Base-by-base conservation (phyloP, 2,888 invertebrate species). In the Calephelis perditalis region DNA sequence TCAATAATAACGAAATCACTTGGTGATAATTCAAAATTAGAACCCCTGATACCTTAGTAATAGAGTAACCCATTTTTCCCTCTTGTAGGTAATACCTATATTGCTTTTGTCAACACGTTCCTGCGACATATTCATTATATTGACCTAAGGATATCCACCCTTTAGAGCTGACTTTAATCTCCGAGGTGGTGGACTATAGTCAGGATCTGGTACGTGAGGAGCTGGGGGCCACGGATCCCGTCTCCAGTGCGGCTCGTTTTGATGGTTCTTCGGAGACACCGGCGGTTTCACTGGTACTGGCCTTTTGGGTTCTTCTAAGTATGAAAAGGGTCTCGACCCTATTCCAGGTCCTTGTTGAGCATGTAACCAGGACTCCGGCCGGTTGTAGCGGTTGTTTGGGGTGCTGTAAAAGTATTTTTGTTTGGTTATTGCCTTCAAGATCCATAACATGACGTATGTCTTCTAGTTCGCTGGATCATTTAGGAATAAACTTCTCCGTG, bases 81-180 rank as follows among this genome's bases (percentile, higher is more conserved):
- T 40, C 8, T 40, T 40, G 26, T 26, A 26, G 26, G 26, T 26
- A 26, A 4, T 26, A 26, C 6, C 7, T 40, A 8, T 40, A 7
- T 40, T 6, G 40, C 5, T 40, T 49, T 26, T 26, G 43, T 11
- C 9, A 47, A 62, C 5, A 35, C 61, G 43, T 40, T 52, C 35
- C 10, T 6, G 40, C 2, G 40, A 40, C 40, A 40, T 40, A 8
- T 40, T 40, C 40, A 40, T 5, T 8, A 40, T 6, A 40, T 40
- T 40, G 0, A 9, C 5, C 37, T 54, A 63, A 4, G 58, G 60
- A 60, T 80, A 82, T 9, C 72, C 76, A 9, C 83, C 72, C 65
- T 87, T 87, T 2, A 86, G 71, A 0, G 82, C 86, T 2, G 86
- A 83, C 65, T 86, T 87, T n/a, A 86, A 78, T n/a, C 81, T 68